Percentiles rank a stretch among this genome's conserved stretches.
These are phyloP conservation scores for Mythimna ferrago DNA, from an alignment of 2,888 invertebrate genomes.

Conservation along the genomic window DNA sequence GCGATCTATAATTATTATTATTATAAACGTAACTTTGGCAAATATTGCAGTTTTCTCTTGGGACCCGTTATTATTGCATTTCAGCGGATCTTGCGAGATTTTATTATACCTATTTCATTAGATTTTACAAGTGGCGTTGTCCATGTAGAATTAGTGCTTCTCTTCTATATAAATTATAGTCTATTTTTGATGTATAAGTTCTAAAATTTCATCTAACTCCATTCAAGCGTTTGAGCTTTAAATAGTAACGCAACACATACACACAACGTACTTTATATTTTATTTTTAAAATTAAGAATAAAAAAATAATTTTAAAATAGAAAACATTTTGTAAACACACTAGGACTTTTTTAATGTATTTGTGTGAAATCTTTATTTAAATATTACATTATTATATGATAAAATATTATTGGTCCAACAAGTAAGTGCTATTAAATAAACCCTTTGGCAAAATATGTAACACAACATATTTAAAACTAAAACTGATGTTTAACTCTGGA, in stretches of 20 bases:
- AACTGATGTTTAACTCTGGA: conserved; percentile 12
- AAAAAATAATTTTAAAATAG: background rate
- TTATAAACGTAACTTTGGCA: no score
- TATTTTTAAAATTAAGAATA: background rate
- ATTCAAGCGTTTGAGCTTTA: no score
- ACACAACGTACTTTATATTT: no score
- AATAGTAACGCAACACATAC: no score
- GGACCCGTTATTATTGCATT: background rate
- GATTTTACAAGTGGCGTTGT: no score
- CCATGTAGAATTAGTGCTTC: no score
- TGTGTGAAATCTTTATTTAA: background rate
- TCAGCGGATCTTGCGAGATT: no score
- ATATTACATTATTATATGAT: background rate
- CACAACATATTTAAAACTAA: conserved; percentile 13
- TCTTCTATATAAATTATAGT: no score
- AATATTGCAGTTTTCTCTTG: background rate
- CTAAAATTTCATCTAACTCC: no score
- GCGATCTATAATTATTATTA: no score
- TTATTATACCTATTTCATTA: no score
- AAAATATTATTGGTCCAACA: background rate
- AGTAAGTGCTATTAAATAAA: background rate
- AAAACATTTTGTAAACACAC: background rate
- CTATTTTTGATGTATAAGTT: no score
- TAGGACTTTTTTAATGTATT: background rate
- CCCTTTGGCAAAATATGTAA: background rate